Evolutionary conservation across 2,113 vertebrate species (phyloP), one percentile per base, ranked within the genome.

Genomic region (Calypte anna): DNA sequence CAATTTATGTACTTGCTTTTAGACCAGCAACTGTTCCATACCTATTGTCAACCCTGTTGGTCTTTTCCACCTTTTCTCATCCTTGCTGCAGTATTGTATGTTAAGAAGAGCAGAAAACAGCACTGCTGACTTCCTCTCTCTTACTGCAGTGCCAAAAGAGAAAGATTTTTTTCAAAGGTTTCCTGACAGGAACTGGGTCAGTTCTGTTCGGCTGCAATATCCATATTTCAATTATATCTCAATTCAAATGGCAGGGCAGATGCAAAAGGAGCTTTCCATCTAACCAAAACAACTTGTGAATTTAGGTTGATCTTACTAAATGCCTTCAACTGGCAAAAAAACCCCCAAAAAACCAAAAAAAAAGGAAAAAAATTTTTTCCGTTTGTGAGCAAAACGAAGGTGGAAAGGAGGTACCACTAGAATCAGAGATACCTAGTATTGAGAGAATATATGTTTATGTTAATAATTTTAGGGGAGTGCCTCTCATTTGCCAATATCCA

Each of bases 121-220:
- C 0, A 1, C 23, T 59, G 25, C 6, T 43, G 67, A 7, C 28
- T 75, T 59, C 1, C 0, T 17, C 7, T 51, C 21, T 48, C 14
- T 78, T 53, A 18, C 20, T 43, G 59, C 28, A 55, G 20, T 51
- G 13, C 33, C 43, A 10, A 48, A 81, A 67, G 16, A 4, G 8
- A 15, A 18, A 27, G 4, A 0, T 6, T 88, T 86, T 86, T 86
- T 86, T 63, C 31, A 8, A 87, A 46, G 22, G 8, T 43, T 44
- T 67, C 76, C 18, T 66, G 8, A 2, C 25, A 61, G 54, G 12
- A 91, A 61, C 9, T 27, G 54, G 8, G 12, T n/a, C 48, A 19
- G 1, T 75, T 89, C 59, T 78, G 10, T 66, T 81, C 38, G 68
- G 38, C 25, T 40, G 38, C 38, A 40, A 40, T 40, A 40, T 40